Evolutionary conservation across 1,140 invertebrate species (phyloP).

Genomic region (Triops cancriformis): DNA sequence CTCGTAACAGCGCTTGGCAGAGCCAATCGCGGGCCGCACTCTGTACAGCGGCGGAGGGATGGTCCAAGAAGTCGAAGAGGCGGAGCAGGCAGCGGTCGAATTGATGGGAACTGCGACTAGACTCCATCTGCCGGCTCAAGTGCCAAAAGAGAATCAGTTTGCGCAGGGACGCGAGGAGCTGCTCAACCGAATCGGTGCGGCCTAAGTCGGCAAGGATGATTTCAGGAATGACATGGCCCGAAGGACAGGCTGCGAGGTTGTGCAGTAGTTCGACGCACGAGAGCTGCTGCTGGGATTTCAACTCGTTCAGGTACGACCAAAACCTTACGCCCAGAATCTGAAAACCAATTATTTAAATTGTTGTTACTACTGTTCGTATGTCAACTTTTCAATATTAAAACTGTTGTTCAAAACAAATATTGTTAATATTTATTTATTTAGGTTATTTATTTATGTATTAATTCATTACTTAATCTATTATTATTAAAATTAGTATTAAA

Average conservation of each 20-base stretch:
- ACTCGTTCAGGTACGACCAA: slow-evolving; percentile 27
- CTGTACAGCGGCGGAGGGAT: slow-evolving; percentile 59
- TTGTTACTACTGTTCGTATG: not conserved
- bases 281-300: slow-evolving; percentile 27
- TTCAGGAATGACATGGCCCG: slow-evolving; percentile 24
- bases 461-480: not conserved
- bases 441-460: not conserved
- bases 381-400: not conserved
- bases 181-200: not conserved
- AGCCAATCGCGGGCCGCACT: slow-evolving; percentile 63
- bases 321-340: slow-evolving; percentile 30
- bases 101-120: slow-evolving; percentile 8
- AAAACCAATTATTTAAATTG: not conserved
- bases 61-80: slow-evolving; percentile 65
- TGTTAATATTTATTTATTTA: no score
- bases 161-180: not conserved
- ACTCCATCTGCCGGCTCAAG: not conserved
- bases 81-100: slow-evolving; percentile 52
- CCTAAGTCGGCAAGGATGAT: slow-evolving; percentile 17
- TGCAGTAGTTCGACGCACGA: slow-evolving; percentile 29
- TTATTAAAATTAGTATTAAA: no score
- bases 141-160: slow-evolving; percentile 6
- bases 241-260: slow-evolving; percentile 29
- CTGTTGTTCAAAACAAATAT: no score
- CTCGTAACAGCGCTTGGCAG: slow-evolving; percentile 59